Evolutionary conservation across 2,888 invertebrate species (phyloP).

Genomic region (Mythimna vitellina): DNA sequence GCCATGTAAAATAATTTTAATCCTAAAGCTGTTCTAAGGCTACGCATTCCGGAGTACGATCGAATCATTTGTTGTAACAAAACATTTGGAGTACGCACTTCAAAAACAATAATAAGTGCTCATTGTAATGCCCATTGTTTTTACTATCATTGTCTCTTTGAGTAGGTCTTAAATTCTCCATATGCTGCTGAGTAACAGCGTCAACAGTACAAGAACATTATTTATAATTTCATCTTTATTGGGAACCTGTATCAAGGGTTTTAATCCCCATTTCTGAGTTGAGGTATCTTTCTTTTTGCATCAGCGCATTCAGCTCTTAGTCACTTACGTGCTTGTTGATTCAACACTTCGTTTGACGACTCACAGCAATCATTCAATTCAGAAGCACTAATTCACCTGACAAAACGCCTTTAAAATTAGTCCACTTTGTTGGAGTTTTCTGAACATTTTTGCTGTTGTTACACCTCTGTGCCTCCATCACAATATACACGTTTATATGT

Average conservation of each 20-base stretch:
- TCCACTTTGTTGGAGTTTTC: slow-evolving; percentile 6
- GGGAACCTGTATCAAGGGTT: not conserved
- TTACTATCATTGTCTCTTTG: slow-evolving; percentile 14
- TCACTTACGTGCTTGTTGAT: not conserved
- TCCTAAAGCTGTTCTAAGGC: not conserved
- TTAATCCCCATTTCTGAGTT: not conserved
- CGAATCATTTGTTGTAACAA: slow-evolving; percentile 22
- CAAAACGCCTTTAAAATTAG: slow-evolving; percentile 2
- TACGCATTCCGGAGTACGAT: not conserved
- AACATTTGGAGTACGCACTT: slow-evolving; percentile 26
- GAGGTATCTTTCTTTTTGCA: not conserved
- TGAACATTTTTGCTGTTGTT: slow-evolving; percentile 1
- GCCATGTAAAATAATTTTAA: not conserved
- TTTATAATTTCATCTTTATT: not conserved
- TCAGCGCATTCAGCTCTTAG: not conserved
- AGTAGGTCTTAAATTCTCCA: slow-evolving; percentile 11
- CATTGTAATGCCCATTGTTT: slow-evolving; percentile 31
- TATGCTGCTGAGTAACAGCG: slow-evolving; percentile 1
- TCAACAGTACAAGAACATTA: not conserved
- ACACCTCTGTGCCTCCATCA: not conserved
- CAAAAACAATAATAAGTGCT: slow-evolving; percentile 38
- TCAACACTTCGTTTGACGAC: slow-evolving; percentile 4
- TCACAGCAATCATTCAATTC: slow-evolving; percentile 22
- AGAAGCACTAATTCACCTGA: not conserved
- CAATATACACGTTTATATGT: not conserved